Conservation (phyloP, 2,888 invertebrate species). For the Leuctra nigra region DNA sequence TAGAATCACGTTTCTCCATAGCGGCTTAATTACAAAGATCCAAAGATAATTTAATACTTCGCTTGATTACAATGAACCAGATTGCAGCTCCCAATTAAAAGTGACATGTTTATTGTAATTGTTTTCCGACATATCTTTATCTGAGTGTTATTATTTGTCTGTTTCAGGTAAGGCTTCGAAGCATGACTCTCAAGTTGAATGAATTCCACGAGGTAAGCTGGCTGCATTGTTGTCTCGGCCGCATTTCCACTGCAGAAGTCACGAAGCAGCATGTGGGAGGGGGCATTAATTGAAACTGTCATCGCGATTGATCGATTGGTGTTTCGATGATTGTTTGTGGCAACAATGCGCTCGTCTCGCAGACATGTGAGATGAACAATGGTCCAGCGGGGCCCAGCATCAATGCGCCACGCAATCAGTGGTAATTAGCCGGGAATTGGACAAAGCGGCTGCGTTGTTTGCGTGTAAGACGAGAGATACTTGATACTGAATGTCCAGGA, state of each 20-base stretch:
- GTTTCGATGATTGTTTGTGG: constrained; percentile 2
- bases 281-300: constrained; percentile 15
- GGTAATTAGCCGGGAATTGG: too few species aligned
- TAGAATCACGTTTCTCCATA: background rate
- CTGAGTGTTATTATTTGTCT: background rate
- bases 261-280: background rate
- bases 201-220: too few species aligned
- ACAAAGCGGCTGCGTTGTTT: too few species aligned
- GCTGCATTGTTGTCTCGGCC: background rate
- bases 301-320: constrained; percentile 12
- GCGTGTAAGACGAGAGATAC: too few species aligned
- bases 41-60: constrained; percentile 2
- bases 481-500: too few species aligned
- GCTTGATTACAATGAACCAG: background rate
- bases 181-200: too few species aligned
- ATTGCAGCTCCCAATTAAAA: background rate
- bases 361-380: constrained; percentile 1
- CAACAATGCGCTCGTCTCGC: background rate
- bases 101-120: background rate
- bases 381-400: too few species aligned
- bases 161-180: constrained; percentile 8
- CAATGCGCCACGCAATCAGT: too few species aligned
- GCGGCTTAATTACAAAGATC: background rate
- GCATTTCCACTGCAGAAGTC: background rate
- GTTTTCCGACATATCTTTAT: background rate